Percentiles rank a stretch among this genome's conserved stretches.
Evolutionary conservation across 2,888 invertebrate genomes (phyloP).

Genomic region (Aelia acuminata): DNA sequence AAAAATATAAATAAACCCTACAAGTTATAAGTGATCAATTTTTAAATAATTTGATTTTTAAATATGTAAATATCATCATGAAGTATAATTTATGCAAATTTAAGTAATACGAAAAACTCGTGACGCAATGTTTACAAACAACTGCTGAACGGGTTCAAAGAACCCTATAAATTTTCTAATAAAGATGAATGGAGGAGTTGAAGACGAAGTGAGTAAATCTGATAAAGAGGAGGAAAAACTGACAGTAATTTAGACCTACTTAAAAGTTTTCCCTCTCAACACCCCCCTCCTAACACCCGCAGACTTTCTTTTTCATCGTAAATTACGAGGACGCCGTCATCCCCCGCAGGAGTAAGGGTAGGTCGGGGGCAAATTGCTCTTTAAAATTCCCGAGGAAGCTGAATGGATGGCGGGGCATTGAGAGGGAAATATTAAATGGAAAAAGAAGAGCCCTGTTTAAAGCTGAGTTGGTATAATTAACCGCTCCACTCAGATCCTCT

Average conservation of each 20-base stretch:
- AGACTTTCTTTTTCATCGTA: conserved; percentile 64
- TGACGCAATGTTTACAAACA: conserved; percentile 15
- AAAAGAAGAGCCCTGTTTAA: conserved; percentile 49
- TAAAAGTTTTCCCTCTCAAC: conserved; percentile 65
- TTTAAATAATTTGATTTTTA: no score
- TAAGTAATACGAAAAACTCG: background rate
- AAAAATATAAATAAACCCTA: no score
- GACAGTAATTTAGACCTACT: conserved; percentile 66
- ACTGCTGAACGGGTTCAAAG: conserved; percentile 23
- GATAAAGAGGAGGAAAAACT: conserved; percentile 63
- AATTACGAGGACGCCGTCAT: conserved; percentile 62
- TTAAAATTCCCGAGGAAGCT: conserved; percentile 65
- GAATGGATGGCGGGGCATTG: conserved; percentile 44
- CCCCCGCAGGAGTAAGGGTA: conserved; percentile 64
- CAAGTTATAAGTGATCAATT: no score
- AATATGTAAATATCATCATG: background rate
- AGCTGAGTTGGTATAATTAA: conserved; percentile 34
- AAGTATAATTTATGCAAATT: background rate
- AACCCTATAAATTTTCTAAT: conserved; percentile 48
- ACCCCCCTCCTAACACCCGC: conserved; percentile 39
- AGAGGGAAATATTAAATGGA: conserved; percentile 50
- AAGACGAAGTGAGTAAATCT: conserved; percentile 51
- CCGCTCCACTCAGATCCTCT: conserved; percentile 27
- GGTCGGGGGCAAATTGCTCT: conserved; percentile 66
- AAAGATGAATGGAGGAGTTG: conserved; percentile 47